Base-by-base conservation (phyloP, 2,797 vertebrate genomes). In the Lates japonicus region DNA sequence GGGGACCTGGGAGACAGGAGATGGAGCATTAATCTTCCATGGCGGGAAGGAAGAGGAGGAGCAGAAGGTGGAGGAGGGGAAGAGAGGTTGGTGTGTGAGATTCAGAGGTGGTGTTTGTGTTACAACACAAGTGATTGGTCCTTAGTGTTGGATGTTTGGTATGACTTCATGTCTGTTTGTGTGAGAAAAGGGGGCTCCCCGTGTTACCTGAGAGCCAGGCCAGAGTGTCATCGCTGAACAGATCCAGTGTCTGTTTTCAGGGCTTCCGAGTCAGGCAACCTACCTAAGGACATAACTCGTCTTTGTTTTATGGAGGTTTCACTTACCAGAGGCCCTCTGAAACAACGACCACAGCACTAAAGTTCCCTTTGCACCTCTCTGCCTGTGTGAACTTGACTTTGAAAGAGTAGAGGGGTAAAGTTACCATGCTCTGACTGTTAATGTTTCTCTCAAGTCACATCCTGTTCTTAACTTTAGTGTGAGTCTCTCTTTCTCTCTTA, bases 321-420 rank as follows among this genome's bases (percentile, higher is more conserved):
- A 9, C 76, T 90, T 92, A 87, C 87, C 74, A 64, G 46, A 70
- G 74, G 57, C 41, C 76, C 60, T 71, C 75, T 78, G 78, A 90
- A 90, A 84, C 74, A 70, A 72, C 17, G 33, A 60, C 62, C 64
- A 64, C 49, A 59, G 74, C 76, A 55, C 59, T 76, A 70, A 78
- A 84, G 83, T 86, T 89, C 57, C 66, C 54, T 59, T 66, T 62
- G n/a, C 82, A 71, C 72, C 19, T 46, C 73, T 81, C 57, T 76
- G 81, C 73, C 70, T 91, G 90, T 88, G 88, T 87, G 81, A 91
- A 93, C 93, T 93, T 94, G 92, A 92, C 88, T 94, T 94, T 90
- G 79, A 84, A 89, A 85, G 42, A 67, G 76, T 60, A 52, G 76
- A 71, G 55, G 82, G 70, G 57, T 91, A 48, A 63, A 77, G 70